These are phyloP conservation scores for Rotaria magnacalcarata DNA, from an alignment of 2,888 invertebrate genomes.

Conservation along the genomic window DNA sequence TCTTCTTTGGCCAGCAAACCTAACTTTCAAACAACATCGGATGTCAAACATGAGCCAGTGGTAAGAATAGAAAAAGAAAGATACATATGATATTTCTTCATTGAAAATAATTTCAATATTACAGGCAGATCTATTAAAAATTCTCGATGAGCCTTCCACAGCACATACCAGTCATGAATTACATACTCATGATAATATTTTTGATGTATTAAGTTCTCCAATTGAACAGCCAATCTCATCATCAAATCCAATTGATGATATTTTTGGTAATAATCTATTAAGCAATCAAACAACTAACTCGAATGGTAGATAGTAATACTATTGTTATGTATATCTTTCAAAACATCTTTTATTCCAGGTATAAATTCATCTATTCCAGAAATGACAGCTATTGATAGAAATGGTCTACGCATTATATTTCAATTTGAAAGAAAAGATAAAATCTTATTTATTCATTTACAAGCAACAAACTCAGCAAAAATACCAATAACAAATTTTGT, in stretches of 20 bases:
- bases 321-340: too few relatives aligned
- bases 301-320: not conserved
- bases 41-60: not conserved
- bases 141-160: not conserved
- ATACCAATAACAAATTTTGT: conserved; percentile 72
- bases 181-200: not conserved
- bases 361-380: not conserved
- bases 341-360: not conserved
- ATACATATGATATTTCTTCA: not conserved
- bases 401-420: not conserved
- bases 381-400: conserved; percentile 30
- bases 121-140: not conserved
- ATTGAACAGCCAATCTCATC: not conserved
- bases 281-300: not conserved
- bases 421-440: not conserved
- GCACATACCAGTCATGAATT: not conserved
- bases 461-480: conserved; percentile 9
- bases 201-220: not conserved
- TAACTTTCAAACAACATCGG: not conserved
- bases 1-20: not conserved
- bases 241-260: not conserved
- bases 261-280: not conserved
- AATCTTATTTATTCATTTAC: not conserved
- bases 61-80: not conserved
- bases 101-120: not conserved